Percentiles rank a stretch among this genome's conserved stretches.
phyloP scores from a whole-genome alignment of 2,113 vertebrate species.

The Rhinopithecus roxellana region DNA sequence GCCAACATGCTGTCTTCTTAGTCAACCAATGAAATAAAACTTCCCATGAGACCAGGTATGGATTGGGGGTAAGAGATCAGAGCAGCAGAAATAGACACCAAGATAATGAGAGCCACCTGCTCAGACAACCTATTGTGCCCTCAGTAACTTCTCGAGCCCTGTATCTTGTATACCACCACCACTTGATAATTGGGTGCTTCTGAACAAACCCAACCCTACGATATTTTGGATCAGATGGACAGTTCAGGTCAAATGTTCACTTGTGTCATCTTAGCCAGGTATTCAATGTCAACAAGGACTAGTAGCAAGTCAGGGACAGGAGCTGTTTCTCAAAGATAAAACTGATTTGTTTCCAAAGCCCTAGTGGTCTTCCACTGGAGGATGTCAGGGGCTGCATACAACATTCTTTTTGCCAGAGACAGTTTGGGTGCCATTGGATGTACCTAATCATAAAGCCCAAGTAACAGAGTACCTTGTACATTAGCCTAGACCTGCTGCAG shows the following conservation, averaged over 20 bases:
- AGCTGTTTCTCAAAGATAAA: neutral
- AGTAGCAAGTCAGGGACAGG: neutral
- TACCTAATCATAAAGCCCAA: neutral
- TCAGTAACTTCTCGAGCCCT: neutral
- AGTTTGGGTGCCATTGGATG: neutral
- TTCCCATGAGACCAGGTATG: neutral
- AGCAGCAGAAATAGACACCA: neutral
- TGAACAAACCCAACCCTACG: neutral
- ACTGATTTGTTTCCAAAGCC: neutral
- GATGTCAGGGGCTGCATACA: neutral
- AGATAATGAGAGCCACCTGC: neutral
- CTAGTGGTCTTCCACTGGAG: neutral
- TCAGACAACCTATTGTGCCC: neutral
- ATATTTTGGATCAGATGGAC: neutral
- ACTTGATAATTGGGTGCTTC: neutral
- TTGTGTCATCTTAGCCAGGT: neutral
- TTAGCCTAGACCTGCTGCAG: neutral
- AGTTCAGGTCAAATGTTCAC: neutral
- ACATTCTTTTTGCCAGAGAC: neutral
- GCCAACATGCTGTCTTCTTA: neutral
- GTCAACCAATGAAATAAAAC: neutral
- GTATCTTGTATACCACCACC: too few species aligned
- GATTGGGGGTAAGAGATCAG: neutral
- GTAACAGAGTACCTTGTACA: too few species aligned
- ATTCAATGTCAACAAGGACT: neutral